phyloP scores from a whole-genome alignment of 2,113 vertebrate genomes.

The Typhlomys cinereus region DNA sequence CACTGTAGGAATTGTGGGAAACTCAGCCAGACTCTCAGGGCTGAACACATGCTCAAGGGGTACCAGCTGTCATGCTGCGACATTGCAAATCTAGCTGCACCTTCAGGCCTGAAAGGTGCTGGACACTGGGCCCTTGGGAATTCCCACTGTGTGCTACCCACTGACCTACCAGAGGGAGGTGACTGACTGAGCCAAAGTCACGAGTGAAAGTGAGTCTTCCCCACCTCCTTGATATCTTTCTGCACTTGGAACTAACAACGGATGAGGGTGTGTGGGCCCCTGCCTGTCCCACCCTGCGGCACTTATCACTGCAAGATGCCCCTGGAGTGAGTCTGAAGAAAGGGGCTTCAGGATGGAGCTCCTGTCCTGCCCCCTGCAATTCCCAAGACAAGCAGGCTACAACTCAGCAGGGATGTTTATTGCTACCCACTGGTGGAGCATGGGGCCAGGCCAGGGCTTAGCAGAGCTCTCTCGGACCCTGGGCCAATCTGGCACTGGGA shows the following conservation, averaged over 20 bases:
- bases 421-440: background rate
- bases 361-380: slow-evolving; percentile 77
- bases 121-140: background rate
- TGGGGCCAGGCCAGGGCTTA: background rate
- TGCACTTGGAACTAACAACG: background rate
- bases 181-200: background rate
- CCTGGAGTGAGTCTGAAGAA: background rate
- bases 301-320: background rate
- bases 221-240: background rate
- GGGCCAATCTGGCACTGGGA: background rate
- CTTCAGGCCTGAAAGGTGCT: background rate
- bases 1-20: background rate
- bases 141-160: background rate
- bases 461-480: background rate
- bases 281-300: background rate
- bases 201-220: background rate
- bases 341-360: slow-evolving; percentile 74
- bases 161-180: background rate
- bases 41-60: background rate
- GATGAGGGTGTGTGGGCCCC: background rate
- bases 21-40: background rate
- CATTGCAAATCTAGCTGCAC: background rate
- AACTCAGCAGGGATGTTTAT: slow-evolving; percentile 41
- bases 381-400: background rate
- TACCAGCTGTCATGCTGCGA: background rate